A percentile compares a stretch with the other conserved stretches of the same genome.
Conservation (phyloP, 2,113 vertebrate species). For the Bostrychus sinensis region DNA sequence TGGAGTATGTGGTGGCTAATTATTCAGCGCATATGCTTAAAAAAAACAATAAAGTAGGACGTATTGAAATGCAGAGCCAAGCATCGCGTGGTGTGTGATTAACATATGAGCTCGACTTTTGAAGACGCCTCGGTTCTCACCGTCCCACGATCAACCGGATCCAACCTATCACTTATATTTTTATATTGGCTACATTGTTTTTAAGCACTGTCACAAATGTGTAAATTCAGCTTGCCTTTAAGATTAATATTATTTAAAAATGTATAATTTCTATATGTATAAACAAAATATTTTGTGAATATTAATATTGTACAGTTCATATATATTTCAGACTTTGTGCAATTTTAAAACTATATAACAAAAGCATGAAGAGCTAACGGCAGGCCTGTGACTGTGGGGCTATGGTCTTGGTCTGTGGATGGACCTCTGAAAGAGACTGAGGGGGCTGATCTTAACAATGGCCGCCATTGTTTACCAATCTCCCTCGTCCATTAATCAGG, state of each 20-base stretch:
- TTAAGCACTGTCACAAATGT: too few relatives aligned
- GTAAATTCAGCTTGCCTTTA: too few relatives aligned
- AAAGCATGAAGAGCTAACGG: conserved; percentile 44
- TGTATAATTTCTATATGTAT: background rate
- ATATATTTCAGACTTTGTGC: too few relatives aligned
- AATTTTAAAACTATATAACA: conserved; percentile 19
- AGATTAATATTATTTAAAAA: background rate
- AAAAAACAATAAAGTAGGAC: conserved; percentile 77
- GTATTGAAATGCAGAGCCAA: conserved; percentile 76
- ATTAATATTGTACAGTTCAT: background rate
- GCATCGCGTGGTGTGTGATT: conserved; percentile 62
- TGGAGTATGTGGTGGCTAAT: conserved; percentile 76
- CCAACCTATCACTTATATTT: background rate
- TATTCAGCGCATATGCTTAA: conserved; percentile 79
- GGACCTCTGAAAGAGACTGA: conserved; percentile 1
- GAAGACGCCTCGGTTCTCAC: conserved; percentile 30
- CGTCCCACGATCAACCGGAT: conserved; percentile 3
- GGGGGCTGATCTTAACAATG: conserved; percentile 66
- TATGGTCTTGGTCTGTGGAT: conserved; percentile 28
- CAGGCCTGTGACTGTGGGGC: conserved; percentile 30
- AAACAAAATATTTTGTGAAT: background rate
- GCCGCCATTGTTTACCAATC: conserved; percentile 76
- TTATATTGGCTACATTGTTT: conserved; percentile 3
- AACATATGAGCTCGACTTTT: conserved; percentile 60
- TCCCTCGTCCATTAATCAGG: conserved; percentile 78